Evolutionary conservation across 1,140 invertebrate genomes (phyloP), one percentile per base, ranked within the genome.

Genomic region (Heterodera schachtii): DNA sequence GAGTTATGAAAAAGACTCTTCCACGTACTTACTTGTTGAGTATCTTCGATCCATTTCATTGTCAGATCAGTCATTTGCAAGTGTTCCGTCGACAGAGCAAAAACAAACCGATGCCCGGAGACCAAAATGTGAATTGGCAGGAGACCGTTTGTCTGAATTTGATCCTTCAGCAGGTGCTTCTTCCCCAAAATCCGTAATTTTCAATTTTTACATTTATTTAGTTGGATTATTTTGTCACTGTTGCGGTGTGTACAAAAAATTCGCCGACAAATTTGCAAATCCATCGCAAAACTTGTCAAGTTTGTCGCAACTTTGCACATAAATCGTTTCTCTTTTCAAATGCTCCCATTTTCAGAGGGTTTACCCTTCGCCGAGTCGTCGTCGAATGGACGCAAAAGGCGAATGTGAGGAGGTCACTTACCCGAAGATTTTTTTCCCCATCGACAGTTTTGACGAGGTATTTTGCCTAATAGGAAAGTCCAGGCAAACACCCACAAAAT

Each of bases 91-190:
- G 96, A 91, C 95, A 98, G 91, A 97, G 96, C 86, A 94, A 95
- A 90, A 97, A 97, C 90, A 91, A 98, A 86, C 97, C 97, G 49
- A 94, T 95, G 85, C 84, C 91, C 71, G 95, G 95, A 76, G 96
- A 98, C 92, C 94, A 94, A 43, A 94, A 95, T 88, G 94, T 98
- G 86, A 96, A 98, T 92, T 98, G 97, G 97, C 96, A 98, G 91
- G 97, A 99, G 92, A 98, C 97, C 73, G 96, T 99, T 81, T 99
- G 98, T 92, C 92, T 99, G 73, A 99, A 99, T 92, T 92, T 99
- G 85, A 96, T 99, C 84, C 94, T 99, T 88, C 97, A 99, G 92
- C 96, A 98, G 92, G 92, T 92, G 80, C 31, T 7, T 82, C 77
- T 19, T 78, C 43, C 77, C 77, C 70, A 57, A 19, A 49, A 43